Evolutionary conservation across 2,797 vertebrate genomes (phyloP).

Genomic region (Hippocampus kuda): DNA sequence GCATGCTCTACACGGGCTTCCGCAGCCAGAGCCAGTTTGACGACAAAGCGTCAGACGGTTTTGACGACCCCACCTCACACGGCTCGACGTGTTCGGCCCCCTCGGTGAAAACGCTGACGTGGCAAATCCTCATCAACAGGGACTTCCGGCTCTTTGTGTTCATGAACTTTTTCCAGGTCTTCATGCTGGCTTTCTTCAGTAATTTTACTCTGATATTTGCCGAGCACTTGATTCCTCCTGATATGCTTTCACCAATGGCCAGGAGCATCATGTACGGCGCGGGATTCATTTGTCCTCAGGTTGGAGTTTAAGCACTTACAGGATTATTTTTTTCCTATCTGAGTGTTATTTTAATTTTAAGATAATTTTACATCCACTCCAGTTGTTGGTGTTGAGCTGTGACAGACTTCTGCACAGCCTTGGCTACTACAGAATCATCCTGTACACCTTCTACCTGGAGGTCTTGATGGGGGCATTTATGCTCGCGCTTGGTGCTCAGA

Average conservation of each 20-base stretch:
- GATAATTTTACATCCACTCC: constrained; percentile 2
- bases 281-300: constrained; percentile 88
- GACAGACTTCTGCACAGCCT: constrained; percentile 65
- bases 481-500: constrained; percentile 69
- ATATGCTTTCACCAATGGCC: constrained; percentile 68
- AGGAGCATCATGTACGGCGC: constrained; percentile 84
- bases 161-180: constrained; percentile 90
- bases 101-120: constrained; percentile 60
- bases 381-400: constrained; percentile 78
- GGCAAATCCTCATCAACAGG: constrained; percentile 74
- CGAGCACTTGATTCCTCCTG: constrained; percentile 77
- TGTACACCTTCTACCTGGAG: constrained; percentile 79
- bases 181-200: constrained; percentile 77
- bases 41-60: constrained; percentile 22
- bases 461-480: constrained; percentile 66
- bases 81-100: constrained; percentile 57
- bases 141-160: constrained; percentile 78
- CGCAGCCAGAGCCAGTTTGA: constrained; percentile 68
- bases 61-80: constrained; percentile 8
- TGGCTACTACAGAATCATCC: constrained; percentile 83
- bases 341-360: no score
- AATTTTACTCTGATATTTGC: constrained; percentile 89
- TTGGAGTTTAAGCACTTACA: constrained; percentile 28
- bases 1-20: constrained; percentile 77
- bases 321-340: background rate